Conservation (phyloP, 2,797 vertebrate species). For the Esox lucius region DNA sequence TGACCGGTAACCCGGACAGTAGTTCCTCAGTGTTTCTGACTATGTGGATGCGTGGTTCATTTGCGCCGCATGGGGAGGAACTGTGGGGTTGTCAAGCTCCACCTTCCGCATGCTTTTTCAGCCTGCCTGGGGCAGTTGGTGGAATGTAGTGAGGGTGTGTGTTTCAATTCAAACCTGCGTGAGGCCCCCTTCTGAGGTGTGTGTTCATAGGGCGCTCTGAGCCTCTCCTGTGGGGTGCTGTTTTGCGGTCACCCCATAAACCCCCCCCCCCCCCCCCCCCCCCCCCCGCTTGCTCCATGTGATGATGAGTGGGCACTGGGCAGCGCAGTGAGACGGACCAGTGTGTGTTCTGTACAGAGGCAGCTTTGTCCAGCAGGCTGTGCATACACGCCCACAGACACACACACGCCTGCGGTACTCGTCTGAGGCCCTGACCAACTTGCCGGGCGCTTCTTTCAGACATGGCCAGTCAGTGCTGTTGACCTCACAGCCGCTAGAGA, state of each 20-base stretch:
- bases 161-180: not conserved
- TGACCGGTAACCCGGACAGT: not conserved
- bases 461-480: slow-evolving; percentile 38
- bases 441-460: not conserved
- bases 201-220: not conserved
- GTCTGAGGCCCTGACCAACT: not conserved
- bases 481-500: slow-evolving; percentile 42
- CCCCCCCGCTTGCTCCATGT: too few species aligned
- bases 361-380: slow-evolving; percentile 52
- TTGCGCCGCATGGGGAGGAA: not conserved
- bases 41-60: not conserved
- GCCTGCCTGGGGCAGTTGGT: not conserved
- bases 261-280: not conserved
- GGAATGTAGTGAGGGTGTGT: not conserved
- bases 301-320: not conserved
- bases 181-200: not conserved
- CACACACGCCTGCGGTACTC: not conserved
- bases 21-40: not conserved
- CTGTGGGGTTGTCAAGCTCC: not conserved
- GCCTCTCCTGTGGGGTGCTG: not conserved
- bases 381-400: slow-evolving; percentile 25
- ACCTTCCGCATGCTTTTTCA: not conserved
- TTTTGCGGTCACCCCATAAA: not conserved
- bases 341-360: slow-evolving; percentile 62
- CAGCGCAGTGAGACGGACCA: slow-evolving; percentile 57